Percentiles rank a stretch among this genome's conserved stretches.
These are phyloP conservation scores for Cebus imitator DNA, from an alignment of 2,113 vertebrate species.

Conservation along the genomic window DNA sequence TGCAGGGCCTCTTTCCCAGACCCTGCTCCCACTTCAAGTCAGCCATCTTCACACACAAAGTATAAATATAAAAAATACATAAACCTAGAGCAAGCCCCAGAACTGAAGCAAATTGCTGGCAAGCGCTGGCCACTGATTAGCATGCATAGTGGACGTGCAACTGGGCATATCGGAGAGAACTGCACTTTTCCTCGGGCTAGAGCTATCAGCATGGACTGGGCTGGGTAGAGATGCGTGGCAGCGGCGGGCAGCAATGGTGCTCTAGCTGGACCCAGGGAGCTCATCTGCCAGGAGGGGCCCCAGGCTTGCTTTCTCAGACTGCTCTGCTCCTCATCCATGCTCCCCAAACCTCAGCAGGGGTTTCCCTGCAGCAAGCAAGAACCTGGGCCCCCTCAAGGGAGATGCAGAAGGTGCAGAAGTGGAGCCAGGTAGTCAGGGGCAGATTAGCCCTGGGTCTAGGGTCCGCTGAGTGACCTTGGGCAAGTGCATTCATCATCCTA, in stretches of 20 bases:
- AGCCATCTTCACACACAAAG: conserved; percentile 61
- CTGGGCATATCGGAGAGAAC: conserved; percentile 69
- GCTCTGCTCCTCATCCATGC: background rate
- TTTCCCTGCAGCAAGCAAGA: background rate
- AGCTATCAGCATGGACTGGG: background rate
- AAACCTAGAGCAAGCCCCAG: conserved; percentile 59
- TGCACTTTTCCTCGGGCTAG: conserved; percentile 32
- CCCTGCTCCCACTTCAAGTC: conserved; percentile 1
- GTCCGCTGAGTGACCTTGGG: background rate
- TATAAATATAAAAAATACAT: conserved; percentile 74
- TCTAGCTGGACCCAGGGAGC: background rate
- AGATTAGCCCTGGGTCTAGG: background rate
- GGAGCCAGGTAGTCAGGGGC: background rate
- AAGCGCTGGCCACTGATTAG: conserved; percentile 58
- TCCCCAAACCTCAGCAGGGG: background rate
- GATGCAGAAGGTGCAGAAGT: background rate
- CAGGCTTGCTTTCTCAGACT: background rate
- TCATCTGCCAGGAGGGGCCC: background rate
- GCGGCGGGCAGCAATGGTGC: background rate
- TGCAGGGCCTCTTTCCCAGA: conserved; percentile 33
- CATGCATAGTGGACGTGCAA: conserved; percentile 75
- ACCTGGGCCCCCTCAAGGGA: background rate
- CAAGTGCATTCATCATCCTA: background rate
- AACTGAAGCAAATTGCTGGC: conserved; percentile 75
- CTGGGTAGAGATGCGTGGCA: background rate